Conservation (phyloP, 2,888 invertebrate genomes). For the Nemoura dubitans region DNA sequence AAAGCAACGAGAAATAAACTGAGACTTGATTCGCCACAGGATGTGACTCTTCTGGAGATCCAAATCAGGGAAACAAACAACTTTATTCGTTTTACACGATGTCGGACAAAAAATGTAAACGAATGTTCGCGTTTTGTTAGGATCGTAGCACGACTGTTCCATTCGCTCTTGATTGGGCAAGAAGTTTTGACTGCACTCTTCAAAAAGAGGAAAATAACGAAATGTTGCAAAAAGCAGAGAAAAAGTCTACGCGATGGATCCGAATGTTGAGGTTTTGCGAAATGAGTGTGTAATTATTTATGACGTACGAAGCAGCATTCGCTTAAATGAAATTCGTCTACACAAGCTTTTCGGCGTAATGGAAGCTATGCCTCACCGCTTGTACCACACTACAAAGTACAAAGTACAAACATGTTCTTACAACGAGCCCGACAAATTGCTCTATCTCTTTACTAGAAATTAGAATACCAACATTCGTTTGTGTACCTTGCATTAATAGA, state of each 20-base stretch:
- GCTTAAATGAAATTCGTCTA: neutral
- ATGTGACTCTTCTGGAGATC: neutral
- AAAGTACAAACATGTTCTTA: neutral
- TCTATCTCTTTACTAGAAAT: neutral
- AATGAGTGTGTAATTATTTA: neutral
- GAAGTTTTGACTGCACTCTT: neutral
- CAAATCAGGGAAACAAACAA: neutral
- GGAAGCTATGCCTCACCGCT: neutral
- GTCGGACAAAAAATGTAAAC: neutral
- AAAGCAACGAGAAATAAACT: neutral
- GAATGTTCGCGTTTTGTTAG: neutral
- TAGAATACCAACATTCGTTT: neutral
- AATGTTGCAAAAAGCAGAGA: slow-evolving; percentile 5
- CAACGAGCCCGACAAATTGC: neutral
- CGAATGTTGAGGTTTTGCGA: neutral
- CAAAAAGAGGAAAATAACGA: neutral
- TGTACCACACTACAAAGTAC: neutral
- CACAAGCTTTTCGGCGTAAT: neutral
- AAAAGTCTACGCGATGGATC: neutral
- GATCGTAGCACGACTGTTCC: neutral
- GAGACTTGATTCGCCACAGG: slow-evolving; percentile 4
- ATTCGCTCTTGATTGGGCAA: neutral
- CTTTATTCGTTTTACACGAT: neutral
- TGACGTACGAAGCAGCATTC: neutral
- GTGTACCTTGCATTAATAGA: neutral